phyloP scores from a whole-genome alignment of 2,797 vertebrate species.

The Sternarchorhynchus goeldii region DNA sequence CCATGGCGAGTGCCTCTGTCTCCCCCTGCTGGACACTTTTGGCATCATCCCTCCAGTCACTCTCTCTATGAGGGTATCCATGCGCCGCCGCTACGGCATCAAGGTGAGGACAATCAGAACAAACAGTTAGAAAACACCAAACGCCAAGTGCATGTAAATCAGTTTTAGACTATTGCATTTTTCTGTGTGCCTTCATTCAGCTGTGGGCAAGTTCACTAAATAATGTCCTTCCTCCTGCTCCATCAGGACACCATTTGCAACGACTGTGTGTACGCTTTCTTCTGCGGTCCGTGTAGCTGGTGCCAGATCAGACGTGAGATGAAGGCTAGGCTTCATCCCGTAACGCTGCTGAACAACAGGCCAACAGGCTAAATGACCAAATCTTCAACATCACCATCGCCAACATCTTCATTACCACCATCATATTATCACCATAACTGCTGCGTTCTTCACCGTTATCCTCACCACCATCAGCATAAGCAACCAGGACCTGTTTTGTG shows the following conservation, averaged over 20 bases:
- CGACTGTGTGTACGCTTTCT: slow-evolving; percentile 66
- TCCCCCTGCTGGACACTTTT: slow-evolving; percentile 68
- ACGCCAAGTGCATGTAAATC: too few relatives aligned
- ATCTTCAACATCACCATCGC: not conserved
- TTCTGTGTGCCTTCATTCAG: too few relatives aligned
- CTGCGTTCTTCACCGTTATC: not conserved
- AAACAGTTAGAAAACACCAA: not conserved
- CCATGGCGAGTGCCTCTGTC: slow-evolving; percentile 70
- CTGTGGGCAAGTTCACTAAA: not conserved
- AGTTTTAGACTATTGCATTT: not conserved
- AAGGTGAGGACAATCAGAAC: slow-evolving; percentile 54
- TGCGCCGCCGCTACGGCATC: slow-evolving; percentile 65
- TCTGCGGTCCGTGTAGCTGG: slow-evolving; percentile 71
- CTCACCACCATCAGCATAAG: slow-evolving; percentile 9
- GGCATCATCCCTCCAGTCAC: slow-evolving; percentile 66
- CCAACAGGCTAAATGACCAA: slow-evolving; percentile 31
- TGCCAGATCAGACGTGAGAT: slow-evolving; percentile 75
- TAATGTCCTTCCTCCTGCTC: not conserved
- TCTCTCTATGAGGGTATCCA: slow-evolving; percentile 65
- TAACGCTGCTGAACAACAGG: slow-evolving; percentile 57
- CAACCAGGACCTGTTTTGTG: not conserved
- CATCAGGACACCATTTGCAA: slow-evolving; percentile 68
- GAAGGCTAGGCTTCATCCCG: slow-evolving; percentile 56
- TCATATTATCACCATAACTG: not conserved
- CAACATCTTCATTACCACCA: not conserved